These are phyloP conservation scores for Steatocranus sp. DNA, from an alignment of 2,797 vertebrate genomes.

Conservation along the genomic window DNA sequence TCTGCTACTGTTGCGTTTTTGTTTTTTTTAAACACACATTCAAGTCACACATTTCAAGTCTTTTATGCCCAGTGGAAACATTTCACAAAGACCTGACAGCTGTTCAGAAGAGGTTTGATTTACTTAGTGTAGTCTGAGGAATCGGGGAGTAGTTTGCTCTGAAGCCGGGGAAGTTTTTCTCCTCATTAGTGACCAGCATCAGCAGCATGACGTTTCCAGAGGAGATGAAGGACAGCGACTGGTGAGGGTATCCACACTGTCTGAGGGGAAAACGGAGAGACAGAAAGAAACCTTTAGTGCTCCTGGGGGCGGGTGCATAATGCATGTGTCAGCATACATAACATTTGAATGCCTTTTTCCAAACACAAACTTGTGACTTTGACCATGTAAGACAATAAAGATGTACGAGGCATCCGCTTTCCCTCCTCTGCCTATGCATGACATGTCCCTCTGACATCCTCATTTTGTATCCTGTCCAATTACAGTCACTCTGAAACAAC, in stretches of 20 bases:
- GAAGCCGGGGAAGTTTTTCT: background rate
- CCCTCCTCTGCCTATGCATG: background rate
- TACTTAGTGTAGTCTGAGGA: background rate
- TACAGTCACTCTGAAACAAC: background rate
- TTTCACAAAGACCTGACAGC: background rate
- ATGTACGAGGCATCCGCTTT: background rate
- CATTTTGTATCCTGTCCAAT: accelerated
- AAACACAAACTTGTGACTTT: background rate
- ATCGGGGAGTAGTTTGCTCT: background rate
- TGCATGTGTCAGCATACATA: background rate
- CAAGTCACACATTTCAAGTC: background rate
- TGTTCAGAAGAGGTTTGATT: background rate
- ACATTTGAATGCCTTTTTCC: accelerated
- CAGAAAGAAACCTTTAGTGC: background rate
- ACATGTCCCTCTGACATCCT: background rate
- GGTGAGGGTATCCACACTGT: background rate
- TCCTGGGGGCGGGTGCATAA: background rate
- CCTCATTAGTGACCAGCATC: background rate
- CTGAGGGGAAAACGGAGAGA: background rate
- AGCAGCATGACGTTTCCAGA: background rate
- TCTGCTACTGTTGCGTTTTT: accelerated
- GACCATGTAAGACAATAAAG: too few relatives aligned
- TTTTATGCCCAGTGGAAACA: background rate
- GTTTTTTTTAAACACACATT: background rate
- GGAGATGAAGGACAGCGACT: background rate